Conservation (phyloP, 2,797 vertebrate species). For the Euthynnus affinis region DNA sequence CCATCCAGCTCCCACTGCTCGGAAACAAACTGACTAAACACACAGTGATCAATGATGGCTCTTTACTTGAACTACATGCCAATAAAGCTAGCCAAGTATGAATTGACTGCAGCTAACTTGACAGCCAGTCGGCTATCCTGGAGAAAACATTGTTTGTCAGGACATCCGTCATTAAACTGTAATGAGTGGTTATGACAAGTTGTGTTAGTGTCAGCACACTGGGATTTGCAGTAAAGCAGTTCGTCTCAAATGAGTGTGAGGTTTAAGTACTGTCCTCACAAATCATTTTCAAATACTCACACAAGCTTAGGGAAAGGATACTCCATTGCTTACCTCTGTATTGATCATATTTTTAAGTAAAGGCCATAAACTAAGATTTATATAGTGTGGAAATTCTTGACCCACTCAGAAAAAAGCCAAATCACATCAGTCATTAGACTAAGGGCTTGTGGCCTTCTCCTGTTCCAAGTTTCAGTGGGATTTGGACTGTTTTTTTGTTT, state of each 20-base stretch:
- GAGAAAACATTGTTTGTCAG: slow-evolving; percentile 72
- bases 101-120: slow-evolving; percentile 77
- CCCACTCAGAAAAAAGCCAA: background rate
- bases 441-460: background rate
- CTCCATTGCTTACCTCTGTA: slow-evolving; percentile 11
- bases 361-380: slow-evolving; percentile 29
- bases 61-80: slow-evolving; percentile 74
- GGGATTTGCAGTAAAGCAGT: slow-evolving; percentile 65
- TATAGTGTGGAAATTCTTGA: slow-evolving; percentile 1
- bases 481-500: background rate
- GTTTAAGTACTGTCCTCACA: slow-evolving; percentile 44
- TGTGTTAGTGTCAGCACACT: slow-evolving; percentile 64
- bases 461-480: background rate
- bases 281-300: slow-evolving; percentile 51
- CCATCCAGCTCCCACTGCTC: slow-evolving; percentile 49
- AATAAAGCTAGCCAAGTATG: slow-evolving; percentile 78
- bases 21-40: slow-evolving; percentile 61
- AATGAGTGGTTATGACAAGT: slow-evolving; percentile 74
- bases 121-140: slow-evolving; percentile 68
- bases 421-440: background rate
- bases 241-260: slow-evolving; percentile 45
- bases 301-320: slow-evolving; percentile 20
- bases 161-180: slow-evolving; percentile 69
- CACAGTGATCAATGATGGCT: slow-evolving; percentile 74
- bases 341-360: slow-evolving; percentile 39